Percentiles rank a stretch among this genome's conserved stretches.
Evolutionary conservation across 2,888 invertebrate species (phyloP).

Genomic region (Zele albiditarsus): DNA sequence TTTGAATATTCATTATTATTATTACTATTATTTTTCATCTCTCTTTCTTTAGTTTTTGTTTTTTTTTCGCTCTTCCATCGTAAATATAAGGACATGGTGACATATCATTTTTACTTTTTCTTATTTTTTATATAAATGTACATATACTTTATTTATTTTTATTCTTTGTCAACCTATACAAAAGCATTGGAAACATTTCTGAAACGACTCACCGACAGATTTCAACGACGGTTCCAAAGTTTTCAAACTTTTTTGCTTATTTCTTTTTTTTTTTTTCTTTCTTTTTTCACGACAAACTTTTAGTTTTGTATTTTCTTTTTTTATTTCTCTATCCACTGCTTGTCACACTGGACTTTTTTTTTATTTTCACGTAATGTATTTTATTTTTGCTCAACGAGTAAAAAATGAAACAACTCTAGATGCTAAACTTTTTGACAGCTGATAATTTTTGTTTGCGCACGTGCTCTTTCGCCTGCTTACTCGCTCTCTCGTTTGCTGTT

Average conservation of each 20-base stretch:
- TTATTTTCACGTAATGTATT: neutral
- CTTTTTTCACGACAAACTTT: slow-evolving; percentile 1
- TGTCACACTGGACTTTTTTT: neutral
- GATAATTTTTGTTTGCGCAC: too few species aligned
- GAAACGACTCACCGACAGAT: slow-evolving; percentile 18
- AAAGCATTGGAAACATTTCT: slow-evolving; percentile 5
- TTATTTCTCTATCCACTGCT: neutral
- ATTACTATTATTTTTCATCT: neutral
- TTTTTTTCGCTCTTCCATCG: slow-evolving; percentile 14
- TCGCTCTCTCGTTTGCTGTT: too few species aligned
- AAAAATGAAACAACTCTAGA: too few species aligned
- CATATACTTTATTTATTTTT: neutral
- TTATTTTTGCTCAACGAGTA: too few species aligned
- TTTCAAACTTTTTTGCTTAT: neutral
- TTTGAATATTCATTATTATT: neutral
- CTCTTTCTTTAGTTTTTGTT: neutral
- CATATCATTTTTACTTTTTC: neutral
- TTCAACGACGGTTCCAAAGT: neutral
- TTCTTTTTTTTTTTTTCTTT: neutral
- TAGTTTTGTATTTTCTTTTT: neutral
- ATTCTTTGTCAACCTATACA: neutral
- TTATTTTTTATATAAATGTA: neutral
- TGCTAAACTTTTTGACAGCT: neutral
- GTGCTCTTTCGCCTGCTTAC: too few species aligned
- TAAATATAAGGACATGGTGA: neutral